Evolutionary conservation across 2,888 invertebrate genomes (phyloP), one percentile per base, ranked within the genome.

Genomic region (Crioceris asparagi): DNA sequence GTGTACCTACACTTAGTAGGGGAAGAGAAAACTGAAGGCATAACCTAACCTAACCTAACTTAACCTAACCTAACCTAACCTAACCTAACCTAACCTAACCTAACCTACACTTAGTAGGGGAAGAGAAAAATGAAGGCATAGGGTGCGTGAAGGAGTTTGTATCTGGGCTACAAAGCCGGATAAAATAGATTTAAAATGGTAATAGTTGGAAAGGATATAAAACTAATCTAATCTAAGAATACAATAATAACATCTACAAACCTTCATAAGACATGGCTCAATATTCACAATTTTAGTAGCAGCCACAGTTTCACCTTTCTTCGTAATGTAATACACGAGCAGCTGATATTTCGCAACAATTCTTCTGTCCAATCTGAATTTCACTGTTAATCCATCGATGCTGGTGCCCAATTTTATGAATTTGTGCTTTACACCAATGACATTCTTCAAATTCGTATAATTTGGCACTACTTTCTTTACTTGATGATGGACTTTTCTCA

Each of bases 251-350:
- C n/a, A n/a, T n/a, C 11, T n/a, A 29, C 33, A 35, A 39, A 49
- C 51, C 43, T 51, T 44, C 31, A 66, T 64, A 42, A 74, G 68
- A 48, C 77, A 76, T 12, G 68, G 65, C 38, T 70, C 65, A 1
- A 75, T 65, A 15, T 67, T 59, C 39, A 75, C 64, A 21, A 65
- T 62, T 39, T 66, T 63, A 10, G 65, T 68, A 33, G 71, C 67
- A 1, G 74, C 70, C 1, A 77, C 68, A 0, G 68, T 64, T 58
- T 77, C 77, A 2, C 71, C 69, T 45, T 71, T 69, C 8, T 61
- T 54, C 5, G 49, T 46, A 8, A 73, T 62, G 49, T 74, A 74
- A 53, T 74, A 77, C 2, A 77, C 63, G 2, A 77, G 56, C 17
- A 72, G 46, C 48, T 69, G 62, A 10, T 68, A 67, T 8, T 66